Evolutionary conservation across 2,888 invertebrate genomes (phyloP).

Genomic region (Brachyptera risi): DNA sequence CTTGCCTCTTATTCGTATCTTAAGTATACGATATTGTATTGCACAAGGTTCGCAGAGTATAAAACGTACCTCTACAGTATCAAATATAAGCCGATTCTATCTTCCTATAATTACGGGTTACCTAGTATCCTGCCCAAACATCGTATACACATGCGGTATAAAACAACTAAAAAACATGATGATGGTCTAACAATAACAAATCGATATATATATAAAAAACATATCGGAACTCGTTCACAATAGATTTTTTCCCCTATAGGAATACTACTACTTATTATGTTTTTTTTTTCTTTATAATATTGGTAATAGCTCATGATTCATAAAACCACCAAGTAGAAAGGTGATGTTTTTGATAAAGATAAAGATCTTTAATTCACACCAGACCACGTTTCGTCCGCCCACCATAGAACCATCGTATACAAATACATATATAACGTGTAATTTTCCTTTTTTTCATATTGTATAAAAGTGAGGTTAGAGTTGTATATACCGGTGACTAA

Average conservation of each 20-base stretch:
- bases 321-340: not conserved
- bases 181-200: not conserved
- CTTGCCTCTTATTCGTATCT: slow-evolving; percentile 8
- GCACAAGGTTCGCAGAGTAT: slow-evolving; percentile 11
- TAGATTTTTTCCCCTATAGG: not conserved
- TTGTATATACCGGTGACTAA: too few species aligned
- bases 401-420: slow-evolving; percentile 5
- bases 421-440: slow-evolving; percentile 11
- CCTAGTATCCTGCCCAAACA: slow-evolving; percentile 13
- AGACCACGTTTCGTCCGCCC: slow-evolving; percentile 13
- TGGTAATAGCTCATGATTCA: not conserved
- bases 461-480: too few species aligned
- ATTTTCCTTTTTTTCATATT: too few species aligned
- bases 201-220: not conserved
- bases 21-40: not conserved
- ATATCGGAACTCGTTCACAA: too few species aligned
- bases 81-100: slow-evolving; percentile 1
- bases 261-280: not conserved
- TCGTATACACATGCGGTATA: not conserved
- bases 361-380: slow-evolving; percentile 19
- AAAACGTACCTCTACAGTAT: not conserved
- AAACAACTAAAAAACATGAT: slow-evolving; percentile 5
- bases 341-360: slow-evolving; percentile 19
- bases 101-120: slow-evolving; percentile 17
- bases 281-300: not conserved